Conservation (phyloP, 2,888 invertebrate species). For the Hoplodrina blanda region DNA sequence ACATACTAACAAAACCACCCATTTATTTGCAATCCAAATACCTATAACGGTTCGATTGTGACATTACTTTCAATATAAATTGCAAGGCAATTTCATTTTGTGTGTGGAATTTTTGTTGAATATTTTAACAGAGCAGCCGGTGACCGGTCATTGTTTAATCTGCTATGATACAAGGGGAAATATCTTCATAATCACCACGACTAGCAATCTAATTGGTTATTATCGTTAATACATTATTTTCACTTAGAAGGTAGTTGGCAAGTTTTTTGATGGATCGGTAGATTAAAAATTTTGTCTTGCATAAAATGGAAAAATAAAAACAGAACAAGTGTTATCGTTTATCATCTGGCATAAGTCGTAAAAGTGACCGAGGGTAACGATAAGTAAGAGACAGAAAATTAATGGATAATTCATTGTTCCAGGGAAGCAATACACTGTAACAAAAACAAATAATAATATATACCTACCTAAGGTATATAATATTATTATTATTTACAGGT, state of each 20-base stretch:
- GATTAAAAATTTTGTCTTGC: background rate
- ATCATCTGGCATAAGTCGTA: constrained; percentile 37
- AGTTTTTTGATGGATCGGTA: background rate
- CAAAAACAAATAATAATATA: constrained; percentile 18
- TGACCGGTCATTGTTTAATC: background rate
- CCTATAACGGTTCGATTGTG: constrained; percentile 27
- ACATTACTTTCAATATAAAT: constrained; percentile 33
- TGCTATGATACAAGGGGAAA: background rate
- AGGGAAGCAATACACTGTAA: constrained; percentile 16
- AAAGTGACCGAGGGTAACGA: constrained; percentile 33
- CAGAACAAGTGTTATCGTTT: constrained; percentile 31
- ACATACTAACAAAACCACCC: constrained; percentile 33
- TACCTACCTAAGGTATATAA: no score
- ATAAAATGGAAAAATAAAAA: constrained; percentile 31
- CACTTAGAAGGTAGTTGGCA: background rate
- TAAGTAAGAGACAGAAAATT: constrained; percentile 35
- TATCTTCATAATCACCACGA: background rate
- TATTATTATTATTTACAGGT: no score
- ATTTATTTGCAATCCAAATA: constrained; percentile 35
- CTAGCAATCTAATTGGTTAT: background rate
- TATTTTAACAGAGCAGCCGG: constrained; percentile 13
- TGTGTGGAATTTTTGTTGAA: constrained; percentile 18
- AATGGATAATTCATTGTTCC: constrained; percentile 36
- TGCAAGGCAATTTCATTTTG: constrained; percentile 11
- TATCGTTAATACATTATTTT: background rate